phyloP scores from a whole-genome alignment of 1,140 invertebrate genomes.

The Pentalonia nigronervosa region DNA sequence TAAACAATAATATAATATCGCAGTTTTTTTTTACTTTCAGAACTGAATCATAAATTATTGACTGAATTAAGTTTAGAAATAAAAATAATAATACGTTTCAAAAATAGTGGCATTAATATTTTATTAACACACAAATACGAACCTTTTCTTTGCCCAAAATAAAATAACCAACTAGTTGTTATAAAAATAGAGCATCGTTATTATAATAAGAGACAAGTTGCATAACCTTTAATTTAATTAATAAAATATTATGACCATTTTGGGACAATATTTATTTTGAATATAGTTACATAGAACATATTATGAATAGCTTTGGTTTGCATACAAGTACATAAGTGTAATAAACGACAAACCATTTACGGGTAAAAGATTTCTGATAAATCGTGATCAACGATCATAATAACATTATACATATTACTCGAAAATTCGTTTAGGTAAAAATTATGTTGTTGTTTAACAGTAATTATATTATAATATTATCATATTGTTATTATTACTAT shows the following conservation, averaged over 20 bases:
- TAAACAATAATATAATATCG: neutral
- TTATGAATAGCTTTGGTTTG: neutral
- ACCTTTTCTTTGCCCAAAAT: neutral
- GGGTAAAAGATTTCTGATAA: too few species aligned
- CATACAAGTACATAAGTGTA: neutral
- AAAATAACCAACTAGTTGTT: too few species aligned
- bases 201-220: neutral
- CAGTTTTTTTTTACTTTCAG: neutral
- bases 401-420: too few species aligned
- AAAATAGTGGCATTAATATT: neutral
- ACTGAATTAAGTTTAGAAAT: neutral
- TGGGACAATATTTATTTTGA: neutral
- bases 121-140: neutral
- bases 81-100: neutral
- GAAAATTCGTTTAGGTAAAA: too few species aligned
- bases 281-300: too few species aligned
- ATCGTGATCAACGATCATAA: neutral
- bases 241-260: neutral
- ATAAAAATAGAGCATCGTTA: neutral
- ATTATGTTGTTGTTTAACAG: too few species aligned
- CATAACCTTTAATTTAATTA: neutral
- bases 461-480: neutral
- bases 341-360: too few species aligned
- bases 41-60: neutral
- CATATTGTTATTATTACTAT: neutral